A percentile compares a stretch with the other conserved stretches of the same genome.
phyloP scores from a whole-genome alignment of 2,797 vertebrate species.

The Acipenser transmontanus region DNA sequence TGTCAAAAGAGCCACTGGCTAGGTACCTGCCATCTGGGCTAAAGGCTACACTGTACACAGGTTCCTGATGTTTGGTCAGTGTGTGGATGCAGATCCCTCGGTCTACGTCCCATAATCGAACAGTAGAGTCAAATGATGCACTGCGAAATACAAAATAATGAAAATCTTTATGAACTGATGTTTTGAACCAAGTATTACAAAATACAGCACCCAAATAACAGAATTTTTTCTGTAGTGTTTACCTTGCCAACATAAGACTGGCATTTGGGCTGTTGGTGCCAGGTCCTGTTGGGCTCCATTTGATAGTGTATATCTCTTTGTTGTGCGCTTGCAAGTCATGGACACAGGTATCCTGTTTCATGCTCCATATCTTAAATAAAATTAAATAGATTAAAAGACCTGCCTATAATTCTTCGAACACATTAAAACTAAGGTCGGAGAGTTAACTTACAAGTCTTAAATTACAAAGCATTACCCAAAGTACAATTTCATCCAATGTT shows the following conservation, averaged over 20 bases:
- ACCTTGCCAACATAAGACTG: constrained; percentile 98
- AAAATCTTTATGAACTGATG: constrained; percentile 9
- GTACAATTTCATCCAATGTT: no score
- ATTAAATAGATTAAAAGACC: background rate
- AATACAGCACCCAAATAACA: background rate
- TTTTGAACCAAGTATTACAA: background rate
- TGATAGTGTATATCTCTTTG: constrained; percentile 99
- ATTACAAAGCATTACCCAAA: no score
- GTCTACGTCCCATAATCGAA: constrained; percentile 96
- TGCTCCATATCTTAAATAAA: constrained; percentile 88
- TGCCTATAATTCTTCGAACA: background rate
- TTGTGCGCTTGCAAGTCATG: constrained; percentile 98
- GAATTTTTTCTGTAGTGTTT: background rate
- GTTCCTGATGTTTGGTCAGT: constrained; percentile 96
- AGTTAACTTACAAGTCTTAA: no score
- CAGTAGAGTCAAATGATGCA: constrained; percentile 96
- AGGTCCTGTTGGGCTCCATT: constrained; percentile 96
- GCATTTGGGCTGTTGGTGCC: constrained; percentile 96
- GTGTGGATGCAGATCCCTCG: constrained; percentile 96
- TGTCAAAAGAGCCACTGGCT: constrained; percentile 97
- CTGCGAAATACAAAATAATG: constrained; percentile 50
- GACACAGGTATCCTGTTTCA: constrained; percentile 95
- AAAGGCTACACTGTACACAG: constrained; percentile 97
- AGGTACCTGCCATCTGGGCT: constrained; percentile 38
- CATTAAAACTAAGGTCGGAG: no score